Conservation (phyloP, 2,888 invertebrate genomes). For the Ophioninae sp. region DNA sequence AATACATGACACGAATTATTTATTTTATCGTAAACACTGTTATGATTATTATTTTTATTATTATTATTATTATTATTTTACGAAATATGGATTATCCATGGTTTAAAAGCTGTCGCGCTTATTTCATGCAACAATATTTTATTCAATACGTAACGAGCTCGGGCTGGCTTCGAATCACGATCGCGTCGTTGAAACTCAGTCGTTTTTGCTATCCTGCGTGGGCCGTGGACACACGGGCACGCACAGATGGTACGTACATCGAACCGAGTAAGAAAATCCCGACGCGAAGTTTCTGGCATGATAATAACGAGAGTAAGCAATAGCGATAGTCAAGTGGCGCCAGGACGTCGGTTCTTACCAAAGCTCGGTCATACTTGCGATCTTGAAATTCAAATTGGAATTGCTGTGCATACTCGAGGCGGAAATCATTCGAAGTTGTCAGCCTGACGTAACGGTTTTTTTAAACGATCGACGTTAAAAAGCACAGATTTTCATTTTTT, state of each 20-base stretch:
- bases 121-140: not conserved
- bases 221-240: not conserved
- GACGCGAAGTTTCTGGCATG: slow-evolving; percentile 2
- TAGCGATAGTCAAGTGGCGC: slow-evolving; percentile 27
- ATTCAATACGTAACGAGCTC: slow-evolving; percentile 29
- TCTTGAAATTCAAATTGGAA: not conserved
- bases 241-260: not conserved
- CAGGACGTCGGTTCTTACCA: slow-evolving; percentile 17
- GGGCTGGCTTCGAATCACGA: slow-evolving; percentile 7
- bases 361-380: not conserved
- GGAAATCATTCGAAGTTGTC: not conserved
- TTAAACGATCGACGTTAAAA: not conserved
- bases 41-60: not conserved
- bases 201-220: slow-evolving; percentile 28
- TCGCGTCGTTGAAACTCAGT: slow-evolving; percentile 23
- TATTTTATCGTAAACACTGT: not conserved
- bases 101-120: not conserved
- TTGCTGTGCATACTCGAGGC: not conserved
- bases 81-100: not conserved
- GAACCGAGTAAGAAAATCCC: not conserved
- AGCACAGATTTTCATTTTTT: not conserved
- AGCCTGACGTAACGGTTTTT: not conserved
- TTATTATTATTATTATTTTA: not conserved
- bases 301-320: slow-evolving; percentile 15
- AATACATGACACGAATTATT: too few species aligned